A percentile compares a stretch with the other conserved stretches of the same genome.
phyloP scores from a whole-genome alignment of 2,797 vertebrate genomes.

The Characodon lateralis region DNA sequence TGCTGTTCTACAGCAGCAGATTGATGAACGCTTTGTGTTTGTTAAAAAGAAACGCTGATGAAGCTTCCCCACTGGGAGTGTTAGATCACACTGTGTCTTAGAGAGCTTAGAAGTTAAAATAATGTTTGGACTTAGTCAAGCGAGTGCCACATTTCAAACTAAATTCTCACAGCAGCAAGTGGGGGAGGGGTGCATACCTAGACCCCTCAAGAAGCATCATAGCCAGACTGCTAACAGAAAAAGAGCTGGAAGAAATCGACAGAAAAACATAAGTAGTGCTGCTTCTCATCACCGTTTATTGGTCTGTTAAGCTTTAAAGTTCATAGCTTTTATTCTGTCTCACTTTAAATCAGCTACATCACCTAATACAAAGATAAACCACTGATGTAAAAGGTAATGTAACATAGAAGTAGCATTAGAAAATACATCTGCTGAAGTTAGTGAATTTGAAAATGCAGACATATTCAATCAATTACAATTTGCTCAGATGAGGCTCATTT shows the following conservation, averaged over 20 bases:
- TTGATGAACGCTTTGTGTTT: conserved; percentile 32
- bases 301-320: background rate
- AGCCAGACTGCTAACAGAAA: background rate
- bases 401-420: background rate
- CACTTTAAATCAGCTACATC: background rate
- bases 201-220: background rate
- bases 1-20: conserved; percentile 20
- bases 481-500: too few species aligned
- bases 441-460: background rate
- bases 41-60: conserved; percentile 24
- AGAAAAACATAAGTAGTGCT: background rate
- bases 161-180: background rate
- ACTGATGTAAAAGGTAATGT: background rate
- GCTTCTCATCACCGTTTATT: background rate
- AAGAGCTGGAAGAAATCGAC: background rate
- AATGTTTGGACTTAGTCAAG: conserved; percentile 15
- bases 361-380: background rate
- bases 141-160: background rate
- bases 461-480: background rate
- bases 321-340: background rate
- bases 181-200: background rate
- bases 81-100: conserved; percentile 35
- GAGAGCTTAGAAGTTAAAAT: conserved; percentile 16
- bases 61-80: conserved; percentile 23
- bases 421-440: background rate